phyloP scores from a whole-genome alignment of 2,888 invertebrate species.

The Pherbina coryleti region DNA sequence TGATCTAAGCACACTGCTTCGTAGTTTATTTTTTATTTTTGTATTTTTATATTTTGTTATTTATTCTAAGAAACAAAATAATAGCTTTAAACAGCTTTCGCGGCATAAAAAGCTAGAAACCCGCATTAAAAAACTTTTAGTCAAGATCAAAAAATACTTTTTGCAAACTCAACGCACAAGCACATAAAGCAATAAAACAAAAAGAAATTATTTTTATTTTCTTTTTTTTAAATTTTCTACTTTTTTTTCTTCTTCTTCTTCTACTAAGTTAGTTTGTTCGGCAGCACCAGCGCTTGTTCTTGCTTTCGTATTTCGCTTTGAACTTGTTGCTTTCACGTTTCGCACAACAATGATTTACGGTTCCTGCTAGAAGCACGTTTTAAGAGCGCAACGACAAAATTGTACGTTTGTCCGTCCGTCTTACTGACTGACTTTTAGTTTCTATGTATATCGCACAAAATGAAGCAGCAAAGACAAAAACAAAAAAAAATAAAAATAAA shows the following conservation, averaged over 20 bases:
- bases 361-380: constrained; percentile 67
- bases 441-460: background rate
- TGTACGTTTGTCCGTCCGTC: too few species aligned
- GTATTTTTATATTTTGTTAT: too few species aligned
- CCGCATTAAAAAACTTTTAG: too few species aligned
- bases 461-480: constrained; percentile 20
- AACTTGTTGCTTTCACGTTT: constrained; percentile 62
- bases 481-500: constrained; percentile 51
- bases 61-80: too few species aligned
- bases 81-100: too few species aligned
- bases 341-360: constrained; percentile 68
- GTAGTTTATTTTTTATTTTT: too few species aligned
- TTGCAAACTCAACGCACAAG: background rate
- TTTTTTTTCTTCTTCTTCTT: background rate
- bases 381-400: constrained; percentile 52
- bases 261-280: background rate
- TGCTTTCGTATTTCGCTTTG: constrained; percentile 34
- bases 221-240: background rate
- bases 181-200: too few species aligned
- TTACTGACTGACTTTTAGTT: too few species aligned
- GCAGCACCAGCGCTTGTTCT: background rate
- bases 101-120: too few species aligned
- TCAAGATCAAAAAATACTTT: too few species aligned
- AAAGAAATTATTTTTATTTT: background rate
- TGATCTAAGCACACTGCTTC: too few species aligned